Evolutionary conservation across 1,140 invertebrate species (phyloP), one percentile per base, ranked within the genome.

Genomic region (Phthorimaea operculella): DNA sequence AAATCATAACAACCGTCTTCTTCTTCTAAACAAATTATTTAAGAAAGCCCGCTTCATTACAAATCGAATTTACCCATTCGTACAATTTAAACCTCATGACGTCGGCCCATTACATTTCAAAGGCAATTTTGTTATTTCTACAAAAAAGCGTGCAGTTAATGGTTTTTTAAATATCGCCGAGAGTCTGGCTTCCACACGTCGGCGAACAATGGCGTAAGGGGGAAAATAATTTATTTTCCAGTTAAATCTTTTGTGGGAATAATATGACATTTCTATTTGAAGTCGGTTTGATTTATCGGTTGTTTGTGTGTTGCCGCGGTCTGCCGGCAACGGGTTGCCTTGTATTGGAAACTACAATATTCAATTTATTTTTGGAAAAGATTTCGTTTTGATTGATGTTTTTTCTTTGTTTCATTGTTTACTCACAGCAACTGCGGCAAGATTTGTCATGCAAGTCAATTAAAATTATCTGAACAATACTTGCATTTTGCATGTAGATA

Each of bases 231-330:
- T 85, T 85, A 85, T 85, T 83, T 85, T 81, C 74, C 63, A 82
- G 80, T 83, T 85, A 83, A 85, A 85, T 85, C 82, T 85, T 85
- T 83, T 83, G 82, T 83, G 80, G 77, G 77, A 82, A 83, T 85
- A 85, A 85, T 83, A 83, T 83, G 82, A 83, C 80, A 76, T 82
- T 85, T 83, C 82, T 85, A 83, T 85, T 83, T 82, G 77, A 80
- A 81, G 79, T 82, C 76, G 74, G 68, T 59, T 62, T 85, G 80
- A 83, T 83, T 85, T 83, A 83, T 83, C 73, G 80, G 76, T 64
- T 73, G 66, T 68, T 70, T n/a, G n/a, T n/a, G n/a, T n/a, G n/a
- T n/a, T 74, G 73, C 63, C 73, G 72, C 63, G 66, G 58, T 68
- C 63, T 69, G 60, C 65, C 63, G 64, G 39, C 39, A 67, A 51